A percentile compares a stretch with the other conserved stretches of the same genome.
These are phyloP conservation scores for Scomber japonicus DNA, from an alignment of 2,113 vertebrate species.

Conservation along the genomic window DNA sequence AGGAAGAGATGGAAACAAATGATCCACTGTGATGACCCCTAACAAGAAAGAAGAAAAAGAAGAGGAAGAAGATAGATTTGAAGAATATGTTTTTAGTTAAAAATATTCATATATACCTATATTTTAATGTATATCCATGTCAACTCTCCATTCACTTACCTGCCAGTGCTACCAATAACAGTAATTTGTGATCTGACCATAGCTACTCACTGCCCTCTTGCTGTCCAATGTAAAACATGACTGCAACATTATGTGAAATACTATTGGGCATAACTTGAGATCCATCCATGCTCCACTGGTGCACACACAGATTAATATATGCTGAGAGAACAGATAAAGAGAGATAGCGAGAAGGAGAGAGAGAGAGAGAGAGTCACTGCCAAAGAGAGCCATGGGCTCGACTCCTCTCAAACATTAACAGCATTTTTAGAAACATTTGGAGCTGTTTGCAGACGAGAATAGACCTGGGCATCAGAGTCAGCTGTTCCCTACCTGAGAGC, in stretches of 20 bases:
- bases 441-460: slow-evolving; percentile 51
- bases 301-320: slow-evolving; percentile 40
- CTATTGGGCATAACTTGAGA: slow-evolving; percentile 30
- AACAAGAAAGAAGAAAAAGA: too few species aligned
- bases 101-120: too few species aligned
- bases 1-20: too few species aligned
- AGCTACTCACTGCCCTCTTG: not conserved
- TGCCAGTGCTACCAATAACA: not conserved
- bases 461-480: slow-evolving; percentile 57
- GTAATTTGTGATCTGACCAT: not conserved
- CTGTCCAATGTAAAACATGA: slow-evolving; percentile 7
- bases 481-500: slow-evolving; percentile 69
- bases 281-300: slow-evolving; percentile 1
- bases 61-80: too few species aligned
- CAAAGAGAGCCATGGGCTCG: slow-evolving; percentile 30
- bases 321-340: not conserved
- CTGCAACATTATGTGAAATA: slow-evolving; percentile 22
- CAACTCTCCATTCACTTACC: not conserved
- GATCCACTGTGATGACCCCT: too few species aligned
- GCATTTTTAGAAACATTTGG: slow-evolving; percentile 41
- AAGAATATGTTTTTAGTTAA: too few species aligned
- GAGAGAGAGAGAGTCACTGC: slow-evolving; percentile 11
- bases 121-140: not conserved
- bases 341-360: not conserved
- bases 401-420: slow-evolving; percentile 54